Conservation (phyloP, 2,888 invertebrate species). For the Chrysina gloriosa region DNA sequence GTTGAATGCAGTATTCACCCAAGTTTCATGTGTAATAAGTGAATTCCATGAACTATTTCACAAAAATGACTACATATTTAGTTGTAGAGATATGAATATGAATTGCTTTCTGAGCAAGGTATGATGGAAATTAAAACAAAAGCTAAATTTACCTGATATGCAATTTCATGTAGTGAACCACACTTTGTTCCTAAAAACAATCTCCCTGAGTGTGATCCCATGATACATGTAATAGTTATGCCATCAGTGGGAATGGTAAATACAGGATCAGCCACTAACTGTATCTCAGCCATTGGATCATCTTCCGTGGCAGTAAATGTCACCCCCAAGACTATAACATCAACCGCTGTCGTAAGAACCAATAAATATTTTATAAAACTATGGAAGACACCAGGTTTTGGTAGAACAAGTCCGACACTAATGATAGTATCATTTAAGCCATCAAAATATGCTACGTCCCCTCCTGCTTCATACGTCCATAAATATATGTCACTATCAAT, state of each 20-base stretch:
- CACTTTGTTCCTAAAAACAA: constrained; percentile 96
- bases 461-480: constrained; percentile 96
- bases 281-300: constrained; percentile 79
- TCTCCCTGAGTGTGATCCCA: constrained; percentile 84
- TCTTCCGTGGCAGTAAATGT: constrained; percentile 67
- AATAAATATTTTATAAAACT: constrained; percentile 90
- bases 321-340: constrained; percentile 89
- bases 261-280: constrained; percentile 93
- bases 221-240: constrained; percentile 83
- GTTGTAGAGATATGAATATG: too few relatives aligned
- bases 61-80: too few relatives aligned
- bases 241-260: constrained; percentile 93
- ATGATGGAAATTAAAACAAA: background rate
- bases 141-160: constrained; percentile 79
- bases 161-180: constrained; percentile 93
- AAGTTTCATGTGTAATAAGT: too few relatives aligned
- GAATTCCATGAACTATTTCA: too few relatives aligned
- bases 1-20: too few relatives aligned
- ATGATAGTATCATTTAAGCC: constrained; percentile 94
- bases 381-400: constrained; percentile 90
- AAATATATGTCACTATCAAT: constrained; percentile 98
- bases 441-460: constrained; percentile 97
- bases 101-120: too few relatives aligned
- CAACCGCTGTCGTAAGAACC: constrained; percentile 93
- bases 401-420: constrained; percentile 90